Base-by-base conservation (phyloP, 1,140 invertebrate genomes). In the Delia radicum region DNA sequence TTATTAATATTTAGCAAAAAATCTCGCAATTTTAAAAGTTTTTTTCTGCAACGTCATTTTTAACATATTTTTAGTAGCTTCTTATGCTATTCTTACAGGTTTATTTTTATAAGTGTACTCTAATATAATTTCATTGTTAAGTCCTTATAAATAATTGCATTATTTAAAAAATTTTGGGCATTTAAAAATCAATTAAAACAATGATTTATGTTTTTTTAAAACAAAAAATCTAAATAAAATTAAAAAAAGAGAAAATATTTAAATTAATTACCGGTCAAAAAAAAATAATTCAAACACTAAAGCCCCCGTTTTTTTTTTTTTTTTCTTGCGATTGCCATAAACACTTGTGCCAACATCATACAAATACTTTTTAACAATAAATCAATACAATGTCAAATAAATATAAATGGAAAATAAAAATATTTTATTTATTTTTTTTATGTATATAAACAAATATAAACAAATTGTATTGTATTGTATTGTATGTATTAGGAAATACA, bases 361-460 rank as follows among this genome's bases (percentile, higher is more conserved):
- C 21, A 21, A 4, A 55, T 21, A 55, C 5, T 55, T 10, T 55
- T 55, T 21, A 55, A 55, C 48, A n/a, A 55, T 55, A 55, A 55
- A 55, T 55, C 48, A 55, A 55, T 55, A 55, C 48, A 55, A 55
- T 55, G 48, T 55, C 48, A 55, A 55, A 55, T 55, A 55, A 55
- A 55, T 55, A 55, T 55, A 55, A 55, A 55, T 55, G 48, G 48
- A 55, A 55, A 55, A 55, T n/a, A 48, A 48, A 48, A 48, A 48
- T n/a, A 48, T 5, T 18, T 18, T 55, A n/a, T n/a, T n/a, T n/a
- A n/a, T n/a, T n/a, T n/a, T n/a, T n/a, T n/a, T n/a, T n/a, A n/a
- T n/a, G n/a, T n/a, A n/a, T n/a, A 55, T 21, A 55, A 55, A 55
- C 46, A 55, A 55, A 21, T 55, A 55, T 4, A 55, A 55, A 55